A percentile compares a stretch with the other conserved stretches of the same genome.
These are phyloP conservation scores for Linnaemya vulpina DNA, from an alignment of 2,888 invertebrate genomes.

Conservation along the genomic window DNA sequence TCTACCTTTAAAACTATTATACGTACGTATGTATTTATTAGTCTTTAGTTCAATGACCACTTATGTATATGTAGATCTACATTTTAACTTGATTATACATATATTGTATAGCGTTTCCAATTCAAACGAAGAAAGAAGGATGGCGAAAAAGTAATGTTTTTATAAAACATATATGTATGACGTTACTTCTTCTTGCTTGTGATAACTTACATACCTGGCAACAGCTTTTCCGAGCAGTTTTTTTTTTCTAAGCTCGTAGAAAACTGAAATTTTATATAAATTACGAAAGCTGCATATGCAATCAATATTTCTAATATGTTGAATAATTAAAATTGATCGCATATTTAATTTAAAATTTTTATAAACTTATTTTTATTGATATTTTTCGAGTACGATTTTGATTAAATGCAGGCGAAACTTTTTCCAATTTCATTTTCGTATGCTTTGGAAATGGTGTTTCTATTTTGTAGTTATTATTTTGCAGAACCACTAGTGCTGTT, in stretches of 20 bases:
- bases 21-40: slow-evolving; percentile 14
- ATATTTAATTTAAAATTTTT: neutral
- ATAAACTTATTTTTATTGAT: neutral
- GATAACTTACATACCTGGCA: no score
- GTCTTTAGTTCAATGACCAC: slow-evolving; percentile 71
- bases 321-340: no score
- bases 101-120: slow-evolving; percentile 32
- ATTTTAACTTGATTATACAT: neutral
- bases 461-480: neutral
- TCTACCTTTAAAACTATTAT: neutral
- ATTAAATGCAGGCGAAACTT: no score
- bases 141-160: neutral
- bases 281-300: no score
- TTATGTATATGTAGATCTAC: slow-evolving; percentile 20
- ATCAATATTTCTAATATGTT: no score
- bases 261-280: no score
- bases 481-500: neutral
- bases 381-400: no score
- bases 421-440: neutral
- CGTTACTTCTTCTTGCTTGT: no score
- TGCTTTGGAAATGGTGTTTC: slow-evolving; percentile 3
- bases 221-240: no score
- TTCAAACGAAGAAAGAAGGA: neutral
- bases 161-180: neutral
- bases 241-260: no score